Evolutionary conservation across 2,797 vertebrate genomes (phyloP).

Genomic region (Enteromius viviparus): DNA sequence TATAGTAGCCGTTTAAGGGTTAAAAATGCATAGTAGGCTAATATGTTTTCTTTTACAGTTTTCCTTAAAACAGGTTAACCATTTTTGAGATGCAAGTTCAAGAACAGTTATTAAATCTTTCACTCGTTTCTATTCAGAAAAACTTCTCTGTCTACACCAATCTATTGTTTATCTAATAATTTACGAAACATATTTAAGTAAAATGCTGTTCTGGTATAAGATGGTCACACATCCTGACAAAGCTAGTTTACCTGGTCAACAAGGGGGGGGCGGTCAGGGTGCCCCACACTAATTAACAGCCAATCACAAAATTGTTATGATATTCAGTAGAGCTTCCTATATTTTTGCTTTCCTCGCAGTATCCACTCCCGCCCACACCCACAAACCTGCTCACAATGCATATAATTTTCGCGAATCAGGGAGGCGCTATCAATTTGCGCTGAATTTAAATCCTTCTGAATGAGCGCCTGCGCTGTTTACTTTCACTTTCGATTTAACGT

Average conservation of each 20-base stretch:
- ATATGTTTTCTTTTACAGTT: background rate
- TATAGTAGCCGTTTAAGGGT: background rate
- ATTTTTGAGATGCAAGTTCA: background rate
- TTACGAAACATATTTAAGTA: background rate
- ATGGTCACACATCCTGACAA: background rate
- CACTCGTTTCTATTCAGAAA: slow-evolving; percentile 1
- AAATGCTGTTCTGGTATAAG: background rate
- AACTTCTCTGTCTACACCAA: background rate
- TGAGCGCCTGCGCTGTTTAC: too few species aligned
- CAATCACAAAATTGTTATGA: too few species aligned
- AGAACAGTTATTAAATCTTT: background rate
- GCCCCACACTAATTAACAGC: too few species aligned
- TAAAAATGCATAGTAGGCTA: background rate
- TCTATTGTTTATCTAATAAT: background rate
- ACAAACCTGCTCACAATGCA: too few species aligned
- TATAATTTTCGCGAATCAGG: too few species aligned
- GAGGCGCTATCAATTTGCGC: too few species aligned
- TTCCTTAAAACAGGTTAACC: background rate
- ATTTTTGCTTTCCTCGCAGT: too few species aligned
- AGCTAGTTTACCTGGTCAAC: background rate
- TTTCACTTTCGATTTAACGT: too few species aligned
- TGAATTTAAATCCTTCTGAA: too few species aligned
- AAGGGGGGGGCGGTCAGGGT: background rate
- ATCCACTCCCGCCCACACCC: too few species aligned
- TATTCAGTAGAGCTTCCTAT: too few species aligned